Evolutionary conservation across 2,113 vertebrate species (phyloP).

Genomic region (Junco hyemalis): DNA sequence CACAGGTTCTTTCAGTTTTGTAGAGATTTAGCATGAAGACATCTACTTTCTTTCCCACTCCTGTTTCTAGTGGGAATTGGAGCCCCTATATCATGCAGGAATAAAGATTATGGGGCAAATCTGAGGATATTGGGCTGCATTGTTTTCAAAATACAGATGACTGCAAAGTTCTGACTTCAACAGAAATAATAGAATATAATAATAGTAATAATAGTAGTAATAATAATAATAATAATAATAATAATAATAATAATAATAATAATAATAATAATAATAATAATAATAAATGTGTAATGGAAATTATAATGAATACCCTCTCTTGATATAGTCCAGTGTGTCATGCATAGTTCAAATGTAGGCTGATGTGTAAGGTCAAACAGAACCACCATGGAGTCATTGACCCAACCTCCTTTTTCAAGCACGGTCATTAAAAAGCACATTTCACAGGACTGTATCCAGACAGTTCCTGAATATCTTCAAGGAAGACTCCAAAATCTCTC

Average conservation of each 20-base stretch:
- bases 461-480: not conserved
- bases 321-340: not conserved
- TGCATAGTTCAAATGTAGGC: not conserved
- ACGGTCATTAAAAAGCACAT: not conserved
- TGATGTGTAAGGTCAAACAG: not conserved
- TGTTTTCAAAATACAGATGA: not conserved
- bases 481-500: not conserved
- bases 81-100: not conserved
- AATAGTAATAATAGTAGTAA: too few relatives aligned
- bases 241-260: too few relatives aligned
- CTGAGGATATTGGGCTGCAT: fast-evolving
- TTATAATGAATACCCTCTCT: not conserved
- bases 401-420: not conserved
- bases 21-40: not conserved
- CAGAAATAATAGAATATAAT: not conserved
- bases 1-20: not conserved
- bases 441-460: not conserved
- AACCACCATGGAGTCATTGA: not conserved
- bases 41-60: not conserved
- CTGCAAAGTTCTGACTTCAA: not conserved
- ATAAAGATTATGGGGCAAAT: not conserved
- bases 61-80: not conserved
- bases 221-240: too few relatives aligned
- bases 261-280: too few relatives aligned
- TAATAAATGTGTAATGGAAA: not conserved